phyloP scores from a whole-genome alignment of 2,888 invertebrate species.

The Limenitis arthemis region DNA sequence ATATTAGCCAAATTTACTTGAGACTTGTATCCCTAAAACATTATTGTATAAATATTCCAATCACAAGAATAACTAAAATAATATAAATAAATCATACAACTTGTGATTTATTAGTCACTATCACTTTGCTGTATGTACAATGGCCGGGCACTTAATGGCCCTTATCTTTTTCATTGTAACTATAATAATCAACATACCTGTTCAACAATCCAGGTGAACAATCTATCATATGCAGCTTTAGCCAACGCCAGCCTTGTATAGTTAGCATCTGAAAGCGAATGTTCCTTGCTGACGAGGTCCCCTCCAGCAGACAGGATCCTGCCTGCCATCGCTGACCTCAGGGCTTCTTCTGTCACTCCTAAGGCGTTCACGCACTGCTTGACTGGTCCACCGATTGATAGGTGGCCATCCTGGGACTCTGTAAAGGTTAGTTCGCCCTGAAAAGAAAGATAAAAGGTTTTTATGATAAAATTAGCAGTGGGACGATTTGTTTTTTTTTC shows the following conservation, averaged over 20 bases:
- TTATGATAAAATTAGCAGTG: no score
- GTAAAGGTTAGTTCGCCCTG: constrained; percentile 74
- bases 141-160: neutral
- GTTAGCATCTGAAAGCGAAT: constrained; percentile 87
- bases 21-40: no score
- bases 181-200: constrained; percentile 37
- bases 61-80: no score
- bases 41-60: no score
- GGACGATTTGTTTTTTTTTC: no score
- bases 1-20: no score
- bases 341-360: constrained; percentile 75
- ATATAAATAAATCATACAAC: no score
- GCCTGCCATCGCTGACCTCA: constrained; percentile 85
- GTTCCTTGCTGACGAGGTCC: constrained; percentile 79
- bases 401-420: constrained; percentile 73
- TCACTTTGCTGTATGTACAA: neutral
- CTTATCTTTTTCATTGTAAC: neutral
- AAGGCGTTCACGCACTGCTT: constrained; percentile 60
- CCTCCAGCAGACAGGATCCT: constrained; percentile 95
- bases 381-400: constrained; percentile 66
- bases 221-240: constrained; percentile 95
- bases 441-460: no score
- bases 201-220: constrained; percentile 95
- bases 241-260: constrained; percentile 94
- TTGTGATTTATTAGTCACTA: no score